Percentiles rank a stretch among this genome's conserved stretches.
phyloP scores from a whole-genome alignment of 2,797 vertebrate species.

The Sternarchorhynchus goeldii region DNA sequence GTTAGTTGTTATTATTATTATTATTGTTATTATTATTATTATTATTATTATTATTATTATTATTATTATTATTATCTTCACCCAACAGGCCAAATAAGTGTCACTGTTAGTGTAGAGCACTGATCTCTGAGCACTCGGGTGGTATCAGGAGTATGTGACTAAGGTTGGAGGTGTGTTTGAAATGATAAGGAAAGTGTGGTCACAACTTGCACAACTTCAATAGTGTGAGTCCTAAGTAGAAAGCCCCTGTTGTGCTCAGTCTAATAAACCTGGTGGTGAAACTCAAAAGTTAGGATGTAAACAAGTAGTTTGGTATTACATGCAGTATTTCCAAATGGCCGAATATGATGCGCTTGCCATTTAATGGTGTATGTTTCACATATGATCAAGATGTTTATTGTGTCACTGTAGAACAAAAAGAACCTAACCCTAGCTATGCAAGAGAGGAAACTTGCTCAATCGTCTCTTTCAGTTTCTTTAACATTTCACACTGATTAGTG shows the following conservation, averaged over 20 bases:
- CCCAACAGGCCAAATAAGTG: background rate
- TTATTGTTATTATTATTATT: no score
- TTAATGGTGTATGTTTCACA: background rate
- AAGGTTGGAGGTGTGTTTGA: constrained; percentile 1
- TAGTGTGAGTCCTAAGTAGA: background rate
- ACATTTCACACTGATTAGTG: background rate
- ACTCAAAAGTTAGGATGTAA: background rate
- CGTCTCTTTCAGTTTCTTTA: constrained; percentile 7
- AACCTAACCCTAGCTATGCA: background rate
- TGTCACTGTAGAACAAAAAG: background rate
- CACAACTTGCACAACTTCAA: no score
- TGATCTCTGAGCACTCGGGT: constrained; percentile 1
- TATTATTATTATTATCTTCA: background rate
- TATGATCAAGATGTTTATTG: background rate
- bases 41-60: no score
- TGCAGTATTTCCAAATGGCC: background rate
- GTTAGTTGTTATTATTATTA: no score
- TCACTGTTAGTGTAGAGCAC: background rate
- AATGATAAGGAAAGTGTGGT: no score
- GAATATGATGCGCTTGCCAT: no score
- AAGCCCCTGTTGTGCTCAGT: background rate
- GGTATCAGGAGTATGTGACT: constrained; percentile 9
- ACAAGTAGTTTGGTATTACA: background rate
- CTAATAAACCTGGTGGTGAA: background rate
- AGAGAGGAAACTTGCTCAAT: background rate